Evolutionary conservation across 2,113 vertebrate genomes (phyloP).

Genomic region (Nansenia antarctica): DNA sequence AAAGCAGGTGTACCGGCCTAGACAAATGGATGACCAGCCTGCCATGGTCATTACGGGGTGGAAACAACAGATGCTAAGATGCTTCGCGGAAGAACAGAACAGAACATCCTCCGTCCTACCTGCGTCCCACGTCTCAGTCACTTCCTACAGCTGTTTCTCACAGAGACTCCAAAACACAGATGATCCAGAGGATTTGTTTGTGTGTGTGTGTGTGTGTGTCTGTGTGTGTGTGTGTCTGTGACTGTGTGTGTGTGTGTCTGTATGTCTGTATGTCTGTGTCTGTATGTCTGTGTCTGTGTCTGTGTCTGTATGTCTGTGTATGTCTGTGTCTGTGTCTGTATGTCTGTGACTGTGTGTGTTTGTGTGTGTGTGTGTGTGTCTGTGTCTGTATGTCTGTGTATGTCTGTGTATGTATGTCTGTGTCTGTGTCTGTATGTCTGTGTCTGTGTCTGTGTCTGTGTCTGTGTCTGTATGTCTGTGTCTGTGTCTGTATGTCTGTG

Average conservation of each 20-base stretch:
- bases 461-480: not conserved
- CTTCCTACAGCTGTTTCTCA: constrained; percentile 59
- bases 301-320: not conserved
- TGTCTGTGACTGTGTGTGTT: not conserved
- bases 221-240: not conserved
- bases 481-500: not conserved
- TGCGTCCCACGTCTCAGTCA: constrained; percentile 36
- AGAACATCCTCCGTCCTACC: constrained; percentile 53
- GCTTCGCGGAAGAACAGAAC: constrained; percentile 12
- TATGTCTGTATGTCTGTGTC: not conserved
- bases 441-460: not conserved
- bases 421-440: not conserved
- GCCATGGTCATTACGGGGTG: constrained; percentile 45
- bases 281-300: not conserved
- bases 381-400: not conserved
- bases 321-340: not conserved
- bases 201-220: not conserved
- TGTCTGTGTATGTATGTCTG: not conserved
- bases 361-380: not conserved
- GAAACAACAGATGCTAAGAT: constrained; percentile 55
- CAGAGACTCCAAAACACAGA: not conserved
- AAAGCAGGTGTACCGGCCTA: constrained; percentile 68
- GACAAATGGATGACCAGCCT: constrained; percentile 52
- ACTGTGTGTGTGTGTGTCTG: not conserved
- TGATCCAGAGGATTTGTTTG: constrained; percentile 9